Evolutionary conservation across 2,113 vertebrate genomes (phyloP), one percentile per base, ranked within the genome.

Genomic region (Phalacrocorax brasilianus): DNA sequence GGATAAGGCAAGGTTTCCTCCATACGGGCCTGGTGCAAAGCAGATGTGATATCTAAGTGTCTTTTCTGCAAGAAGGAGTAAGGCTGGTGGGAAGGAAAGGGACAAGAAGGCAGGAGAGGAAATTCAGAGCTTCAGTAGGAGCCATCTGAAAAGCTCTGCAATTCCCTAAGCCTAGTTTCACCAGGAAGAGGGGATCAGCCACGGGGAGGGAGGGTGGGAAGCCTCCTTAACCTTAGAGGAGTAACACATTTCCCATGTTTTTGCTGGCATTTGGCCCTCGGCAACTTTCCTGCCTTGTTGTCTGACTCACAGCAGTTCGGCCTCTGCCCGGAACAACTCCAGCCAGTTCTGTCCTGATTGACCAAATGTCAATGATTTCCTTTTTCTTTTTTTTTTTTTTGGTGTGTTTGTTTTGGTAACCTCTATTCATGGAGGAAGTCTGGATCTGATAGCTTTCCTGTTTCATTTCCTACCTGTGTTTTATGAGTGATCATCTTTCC

Each of bases 391-490:
- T 30, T 66, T 76, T 76, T 83, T 67, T n/a, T 16, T 11, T n/a
- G 2, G 14, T 58, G 35, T 62, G 50, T 88, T 90, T 97, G 61
- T 91, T 96, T 96, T 96, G n/a, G 85, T 96, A 95, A 96, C 85
- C 33, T 91, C 56, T 86, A 5, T 53, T 90, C 9, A 0, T 21
- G 22, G 27, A 91, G 96, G 96, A 96, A 92, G 90, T 96, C 96
- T 96, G 93, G 80, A 91, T 88, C 82, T 90, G 90, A 93, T 86
- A 90, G 72, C 65, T 88, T 93, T 96, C 95, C 88, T 95, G 78
- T 86, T 97, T 93, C 79, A 80, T 80, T 96, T 96, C 95, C 95
- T 94, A 96, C 95, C 91, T 96, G 82, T 40, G 65, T 88, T 92
- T 97, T 89, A 94, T 40, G 26, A 59, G 77, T 72, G 92, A 90